Percentiles rank a stretch among this genome's conserved stretches.
Conservation (phyloP, 1,140 invertebrate genomes). For the Caenorhabditis elegans region WBcel235 BX284602.5:7214001-7214500, state of each 20-base stretch:
- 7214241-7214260: constrained; percentile 30
- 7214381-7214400: constrained; percentile 3
- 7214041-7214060: not conserved
- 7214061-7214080: not conserved
- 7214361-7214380: not conserved
- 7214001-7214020: not conserved
- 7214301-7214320: constrained; percentile 4
- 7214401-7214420: not conserved
- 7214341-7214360: constrained; percentile 27
- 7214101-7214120: not conserved
- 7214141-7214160: not conserved
- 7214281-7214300: constrained; percentile 43
- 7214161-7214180: not conserved
- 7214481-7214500: not conserved
- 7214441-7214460: constrained; percentile 17
- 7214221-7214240: constrained; percentile 1
- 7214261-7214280: constrained; percentile 44
- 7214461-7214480: constrained; percentile 1
- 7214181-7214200: not conserved
- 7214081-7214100: not conserved
- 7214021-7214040: not conserved
- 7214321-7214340: constrained; percentile 1
- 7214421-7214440: not conserved
- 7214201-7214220: not conserved
- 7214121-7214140: not conserved